Evolutionary conservation across 2,888 invertebrate genomes (phyloP).

Genomic region (Ischnus inquisitorius): DNA sequence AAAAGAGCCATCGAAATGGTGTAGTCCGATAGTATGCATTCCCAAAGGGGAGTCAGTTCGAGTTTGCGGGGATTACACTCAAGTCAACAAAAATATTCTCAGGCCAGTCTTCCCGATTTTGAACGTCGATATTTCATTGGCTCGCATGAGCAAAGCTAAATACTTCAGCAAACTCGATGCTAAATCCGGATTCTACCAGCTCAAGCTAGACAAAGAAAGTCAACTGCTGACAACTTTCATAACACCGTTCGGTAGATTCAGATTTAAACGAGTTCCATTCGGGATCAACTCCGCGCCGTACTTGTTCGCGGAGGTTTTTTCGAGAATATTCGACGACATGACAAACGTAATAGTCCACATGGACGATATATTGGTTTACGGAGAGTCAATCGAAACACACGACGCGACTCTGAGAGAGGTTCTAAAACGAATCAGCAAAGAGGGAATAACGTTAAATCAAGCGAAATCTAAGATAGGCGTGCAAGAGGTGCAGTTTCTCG

Average conservation of each 20-base stretch:
- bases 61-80: constrained; percentile 75
- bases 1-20: constrained; percentile 77
- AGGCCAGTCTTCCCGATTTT: constrained; percentile 67
- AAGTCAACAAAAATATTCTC: constrained; percentile 72
- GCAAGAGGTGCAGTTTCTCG: constrained; percentile 70
- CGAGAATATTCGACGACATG: constrained; percentile 63
- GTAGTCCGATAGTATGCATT: constrained; percentile 78
- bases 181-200: constrained; percentile 74
- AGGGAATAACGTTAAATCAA: constrained; percentile 71
- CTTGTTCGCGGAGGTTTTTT: constrained; percentile 62
- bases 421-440: constrained; percentile 60
- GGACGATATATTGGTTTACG: constrained; percentile 58
- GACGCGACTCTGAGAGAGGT: constrained; percentile 67
- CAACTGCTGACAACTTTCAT: constrained; percentile 63
- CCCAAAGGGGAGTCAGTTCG: constrained; percentile 70
- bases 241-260: constrained; percentile 67
- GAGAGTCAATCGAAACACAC: constrained; percentile 67
- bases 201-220: constrained; percentile 63
- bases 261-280: constrained; percentile 64
- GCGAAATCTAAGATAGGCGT: constrained; percentile 73
- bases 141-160: constrained; percentile 66
- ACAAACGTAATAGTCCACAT: constrained; percentile 39
- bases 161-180: constrained; percentile 73
- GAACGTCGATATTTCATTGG: constrained; percentile 71
- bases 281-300: constrained; percentile 71